Base-by-base conservation (phyloP, 2,113 vertebrate genomes). In the Amblyopsis rosae region DNA sequence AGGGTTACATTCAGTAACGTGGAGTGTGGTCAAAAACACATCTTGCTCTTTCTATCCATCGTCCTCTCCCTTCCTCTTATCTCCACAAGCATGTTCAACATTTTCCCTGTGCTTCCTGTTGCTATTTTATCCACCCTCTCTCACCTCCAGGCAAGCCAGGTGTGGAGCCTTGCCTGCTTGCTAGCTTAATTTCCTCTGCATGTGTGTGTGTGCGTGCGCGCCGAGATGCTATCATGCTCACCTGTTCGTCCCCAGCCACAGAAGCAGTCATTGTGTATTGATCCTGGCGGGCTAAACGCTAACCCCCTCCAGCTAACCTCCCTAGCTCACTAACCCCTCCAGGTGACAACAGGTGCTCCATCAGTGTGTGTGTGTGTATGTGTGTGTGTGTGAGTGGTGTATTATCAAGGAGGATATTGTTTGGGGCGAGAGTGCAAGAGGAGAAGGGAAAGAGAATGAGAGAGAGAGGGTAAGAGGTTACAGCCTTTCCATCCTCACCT, bases 231-330 rank as follows among this genome's bases (percentile, higher is more conserved):
- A 96, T 95, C 94, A 41, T 54, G 89, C 90, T 97, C 97, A 97
- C 96, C 96, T 98, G 97, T 94, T 87, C 92, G 81, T 80, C 75
- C 86, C 13, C 76, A 9, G 86, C 90, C 92, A 98, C 96, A 98
- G 94, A 95, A 94, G 91, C 92, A 90, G 90, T 93, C 96, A 96
- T 98, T 98, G 96, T 98, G 94, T 95, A 96, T 96, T 95, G 95
- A 96, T 96, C 94, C 73, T 95, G 93, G 92, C 84, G 90, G 91
- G 92, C 67, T 89, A 94, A 81, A 66, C 94, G 94, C 95, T 94
- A 93, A 92, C 93, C 94, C 93, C 92, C 92, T 93, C 94, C 92
- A 93, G 92, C 77, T 84, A 76, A 82, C 79, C 64, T 13, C 92
- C 91, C 91, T 94, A 94, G 95, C 94, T 93, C 94, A 93, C 92